These are phyloP conservation scores for Drosophila sturtevanti DNA, from an alignment of 1,140 invertebrate species.

Conservation along the genomic window DNA sequence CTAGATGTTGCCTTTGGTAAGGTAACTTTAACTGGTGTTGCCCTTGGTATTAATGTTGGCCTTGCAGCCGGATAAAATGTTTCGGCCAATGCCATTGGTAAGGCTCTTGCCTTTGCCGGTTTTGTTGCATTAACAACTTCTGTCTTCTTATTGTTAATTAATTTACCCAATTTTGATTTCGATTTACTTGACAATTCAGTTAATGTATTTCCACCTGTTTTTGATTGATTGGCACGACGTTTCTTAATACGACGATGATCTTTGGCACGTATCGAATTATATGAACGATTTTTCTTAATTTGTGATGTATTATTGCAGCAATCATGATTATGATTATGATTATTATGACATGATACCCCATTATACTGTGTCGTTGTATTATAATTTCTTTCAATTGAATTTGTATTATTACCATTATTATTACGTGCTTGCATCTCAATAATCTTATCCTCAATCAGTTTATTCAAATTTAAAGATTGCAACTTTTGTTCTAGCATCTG, in stretches of 20 bases:
- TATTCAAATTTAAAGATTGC: constrained; percentile 19
- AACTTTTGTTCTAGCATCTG: constrained; percentile 31
- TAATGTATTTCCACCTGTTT: background rate
- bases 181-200: background rate
- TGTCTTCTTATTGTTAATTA: background rate
- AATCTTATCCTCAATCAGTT: constrained; percentile 38
- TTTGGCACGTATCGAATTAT: background rate
- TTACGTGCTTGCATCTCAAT: background rate
- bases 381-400: too few species aligned
- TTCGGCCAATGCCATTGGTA: too few species aligned
- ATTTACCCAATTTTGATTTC: background rate
- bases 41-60: background rate
- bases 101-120: too few species aligned
- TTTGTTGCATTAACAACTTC: background rate
- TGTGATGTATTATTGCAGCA: background rate
- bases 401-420: background rate
- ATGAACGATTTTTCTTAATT: background rate
- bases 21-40: background rate
- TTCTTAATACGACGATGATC: background rate
- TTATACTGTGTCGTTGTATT: too few species aligned
- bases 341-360: too few species aligned
- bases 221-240: background rate
- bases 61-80: too few species aligned
- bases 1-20: background rate
- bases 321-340: background rate